Evolutionary conservation across 2,888 invertebrate genomes (phyloP).

Genomic region (Dryadula phaetusa): DNA sequence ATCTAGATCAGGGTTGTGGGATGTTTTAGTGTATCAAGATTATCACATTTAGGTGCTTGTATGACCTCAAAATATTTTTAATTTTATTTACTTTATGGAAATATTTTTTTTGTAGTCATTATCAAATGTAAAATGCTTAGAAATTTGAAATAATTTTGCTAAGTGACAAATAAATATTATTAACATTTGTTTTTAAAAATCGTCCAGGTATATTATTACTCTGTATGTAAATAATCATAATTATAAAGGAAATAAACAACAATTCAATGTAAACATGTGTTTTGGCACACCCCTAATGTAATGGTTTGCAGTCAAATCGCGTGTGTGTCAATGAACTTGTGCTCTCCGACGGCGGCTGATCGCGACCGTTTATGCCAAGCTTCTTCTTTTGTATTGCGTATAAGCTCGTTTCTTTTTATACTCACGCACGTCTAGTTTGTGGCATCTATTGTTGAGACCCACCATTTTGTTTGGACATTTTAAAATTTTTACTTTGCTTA

Average conservation of each 20-base stretch:
- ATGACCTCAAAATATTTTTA: neutral
- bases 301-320: conserved; percentile 47
- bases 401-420: neutral
- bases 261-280: neutral
- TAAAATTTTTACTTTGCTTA: too few species aligned
- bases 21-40: neutral
- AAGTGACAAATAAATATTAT: too few species aligned
- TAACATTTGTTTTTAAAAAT: too few species aligned
- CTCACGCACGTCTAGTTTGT: too few species aligned
- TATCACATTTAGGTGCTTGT: neutral
- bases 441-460: too few species aligned
- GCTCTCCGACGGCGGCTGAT: conserved; percentile 39
- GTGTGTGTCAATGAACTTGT: conserved; percentile 49
- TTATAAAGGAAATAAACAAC: neutral
- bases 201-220: neutral
- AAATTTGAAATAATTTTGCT: neutral
- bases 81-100: neutral
- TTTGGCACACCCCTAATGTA: conserved; percentile 22
- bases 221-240: neutral
- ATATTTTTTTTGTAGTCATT: neutral
- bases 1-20: conserved; percentile 23
- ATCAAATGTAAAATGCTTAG: neutral
- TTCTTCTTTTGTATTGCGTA: conserved; percentile 12
- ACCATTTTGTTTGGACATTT: too few species aligned
- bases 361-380: conserved; percentile 37